phyloP scores from a whole-genome alignment of 2,113 vertebrate genomes.

The Platichthys flesus region DNA sequence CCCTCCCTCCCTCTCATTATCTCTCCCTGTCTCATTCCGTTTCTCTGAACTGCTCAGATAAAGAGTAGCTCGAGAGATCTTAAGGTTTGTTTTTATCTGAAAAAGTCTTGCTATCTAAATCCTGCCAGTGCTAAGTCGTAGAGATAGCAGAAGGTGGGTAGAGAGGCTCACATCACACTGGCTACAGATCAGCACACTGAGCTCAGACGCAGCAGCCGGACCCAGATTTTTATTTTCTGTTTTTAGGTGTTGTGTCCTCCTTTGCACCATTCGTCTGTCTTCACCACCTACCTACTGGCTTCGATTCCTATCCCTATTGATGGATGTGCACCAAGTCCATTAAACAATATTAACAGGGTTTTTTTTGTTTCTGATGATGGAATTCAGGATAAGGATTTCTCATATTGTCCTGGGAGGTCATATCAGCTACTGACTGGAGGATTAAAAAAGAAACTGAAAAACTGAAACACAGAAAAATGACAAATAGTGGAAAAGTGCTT shows the following conservation, averaged over 20 bases:
- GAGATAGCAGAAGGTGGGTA: conserved; percentile 29
- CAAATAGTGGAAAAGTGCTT: too few relatives aligned
- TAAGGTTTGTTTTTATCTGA: conserved; percentile 33
- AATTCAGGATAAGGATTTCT: background rate
- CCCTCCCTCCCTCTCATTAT: conserved; percentile 64
- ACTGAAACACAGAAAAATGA: too few relatives aligned
- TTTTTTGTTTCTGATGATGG: background rate
- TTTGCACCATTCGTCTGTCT: background rate
- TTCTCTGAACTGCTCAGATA: conserved; percentile 54
- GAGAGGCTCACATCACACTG: conserved; percentile 21
- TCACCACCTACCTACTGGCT: background rate
- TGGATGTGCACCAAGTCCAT: conserved; percentile 1
- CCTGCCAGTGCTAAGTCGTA: conserved; percentile 12
- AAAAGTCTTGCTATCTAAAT: conserved; percentile 55
- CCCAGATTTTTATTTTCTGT: background rate
- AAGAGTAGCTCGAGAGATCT: conserved; percentile 50
- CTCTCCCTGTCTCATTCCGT: conserved; percentile 50
- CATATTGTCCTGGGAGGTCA: background rate
- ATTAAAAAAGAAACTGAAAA: too few relatives aligned
- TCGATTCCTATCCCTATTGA: background rate
- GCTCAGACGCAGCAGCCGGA: background rate
- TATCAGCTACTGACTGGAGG: background rate
- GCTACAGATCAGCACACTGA: conserved; percentile 32
- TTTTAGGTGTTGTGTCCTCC: conserved; percentile 10
- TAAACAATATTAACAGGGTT: background rate